Conservation (phyloP, 2,888 invertebrate genomes). For the Meteorus colon region DNA sequence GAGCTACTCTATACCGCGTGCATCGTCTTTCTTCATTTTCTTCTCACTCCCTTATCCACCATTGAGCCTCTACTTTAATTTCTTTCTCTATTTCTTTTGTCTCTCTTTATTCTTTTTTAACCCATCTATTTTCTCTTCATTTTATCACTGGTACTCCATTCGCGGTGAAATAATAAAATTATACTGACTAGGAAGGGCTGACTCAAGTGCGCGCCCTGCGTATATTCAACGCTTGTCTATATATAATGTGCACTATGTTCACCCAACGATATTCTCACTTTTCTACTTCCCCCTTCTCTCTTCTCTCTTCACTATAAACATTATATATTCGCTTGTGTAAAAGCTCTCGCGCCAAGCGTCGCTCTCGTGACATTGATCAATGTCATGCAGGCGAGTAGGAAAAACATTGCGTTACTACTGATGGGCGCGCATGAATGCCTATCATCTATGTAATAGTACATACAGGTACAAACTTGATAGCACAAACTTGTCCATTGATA, state of each 20-base stretch:
- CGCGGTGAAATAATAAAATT: conserved; percentile 62
- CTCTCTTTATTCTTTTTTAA: conserved; percentile 4
- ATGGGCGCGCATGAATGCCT: conserved; percentile 17
- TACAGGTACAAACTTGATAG: not conserved
- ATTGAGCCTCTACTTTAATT: conserved; percentile 38
- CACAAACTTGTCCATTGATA: not conserved
- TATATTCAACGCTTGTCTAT: not conserved
- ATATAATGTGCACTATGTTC: not conserved
- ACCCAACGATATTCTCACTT: conserved; percentile 2
- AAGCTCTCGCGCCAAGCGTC: conserved; percentile 25
- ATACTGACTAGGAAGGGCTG: conserved; percentile 48
- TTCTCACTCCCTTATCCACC: conserved; percentile 43
- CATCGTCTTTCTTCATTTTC: conserved; percentile 38
- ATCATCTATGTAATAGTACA: conserved; percentile 5
- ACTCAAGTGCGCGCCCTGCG: conserved; percentile 1
- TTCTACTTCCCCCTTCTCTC: conserved; percentile 11
- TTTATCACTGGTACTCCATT: conserved; percentile 45
- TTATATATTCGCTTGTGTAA: not conserved
- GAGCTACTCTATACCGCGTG: conserved; percentile 40
- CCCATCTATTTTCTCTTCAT: conserved; percentile 22
- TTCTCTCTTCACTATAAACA: too few relatives aligned
- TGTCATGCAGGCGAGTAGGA: conserved; percentile 26
- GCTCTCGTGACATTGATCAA: conserved; percentile 41
- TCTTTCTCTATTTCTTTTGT: conserved; percentile 35
- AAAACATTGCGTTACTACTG: conserved; percentile 24